These are phyloP conservation scores for Myxocyprinus asiaticus DNA, from an alignment of 2,113 vertebrate species.

Conservation along the genomic window DNA sequence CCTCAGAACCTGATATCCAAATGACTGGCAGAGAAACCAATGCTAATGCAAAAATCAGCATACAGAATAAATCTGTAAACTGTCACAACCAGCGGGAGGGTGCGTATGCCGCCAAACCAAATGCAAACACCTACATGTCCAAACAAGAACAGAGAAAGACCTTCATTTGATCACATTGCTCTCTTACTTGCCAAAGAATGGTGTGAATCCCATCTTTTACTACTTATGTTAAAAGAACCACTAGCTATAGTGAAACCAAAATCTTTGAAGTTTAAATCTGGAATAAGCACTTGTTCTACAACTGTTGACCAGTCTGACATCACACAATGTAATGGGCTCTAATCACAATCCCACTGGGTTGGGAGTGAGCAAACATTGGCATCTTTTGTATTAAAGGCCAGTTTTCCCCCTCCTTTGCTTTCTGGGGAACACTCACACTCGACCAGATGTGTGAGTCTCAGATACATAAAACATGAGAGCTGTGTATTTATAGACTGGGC, in stretches of 20 bases:
- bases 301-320: background rate
- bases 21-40: background rate
- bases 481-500: constrained; percentile 47
- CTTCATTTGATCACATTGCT: background rate
- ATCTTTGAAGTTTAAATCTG: background rate
- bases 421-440: constrained; percentile 27
- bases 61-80: background rate
- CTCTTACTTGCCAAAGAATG: background rate
- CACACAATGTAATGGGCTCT: constrained; percentile 17
- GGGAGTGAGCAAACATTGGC: constrained; percentile 8
- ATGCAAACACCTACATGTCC: constrained; percentile 8
- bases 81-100: background rate
- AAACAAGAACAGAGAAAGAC: background rate
- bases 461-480: constrained; percentile 47
- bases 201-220: background rate
- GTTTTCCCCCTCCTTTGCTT: background rate
- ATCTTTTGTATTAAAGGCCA: constrained; percentile 35
- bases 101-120: background rate
- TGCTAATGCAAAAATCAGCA: background rate
- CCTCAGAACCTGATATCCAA: background rate
- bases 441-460: constrained; percentile 51
- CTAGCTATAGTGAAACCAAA: background rate
- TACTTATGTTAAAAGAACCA: background rate
- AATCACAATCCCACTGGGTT: constrained; percentile 16
- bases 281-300: background rate